Base-by-base conservation (phyloP, 2,113 vertebrate species). In the Thamnophis sirtalis region DNA sequence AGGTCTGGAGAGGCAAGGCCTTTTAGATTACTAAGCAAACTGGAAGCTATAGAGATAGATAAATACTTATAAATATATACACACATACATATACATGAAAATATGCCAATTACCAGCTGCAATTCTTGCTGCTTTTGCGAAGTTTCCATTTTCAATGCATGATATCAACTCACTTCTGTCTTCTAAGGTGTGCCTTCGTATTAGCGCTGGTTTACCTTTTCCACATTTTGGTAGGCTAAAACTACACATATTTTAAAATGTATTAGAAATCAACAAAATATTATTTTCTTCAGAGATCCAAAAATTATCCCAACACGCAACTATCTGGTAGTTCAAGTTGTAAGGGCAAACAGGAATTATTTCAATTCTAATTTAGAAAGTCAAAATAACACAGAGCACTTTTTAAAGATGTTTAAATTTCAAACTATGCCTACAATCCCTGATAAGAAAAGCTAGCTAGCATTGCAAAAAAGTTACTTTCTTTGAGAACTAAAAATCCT, bases 61-160 rank as follows among this genome's bases (percentile, higher is more conserved):
- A 91, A 2, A 43, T 53, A 38, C 38, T 48, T 91, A 91, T 86
- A 26, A 26, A 55, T 33, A 17, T 33, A 43, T 19, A 33, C n/a
- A 60, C 24, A n/a, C 26, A 33, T 33, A 60, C 24, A 38, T 55
- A 53, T n/a, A 55, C 60, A 93, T 1, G 88, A 21, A 90, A 87
- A 86, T 68, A 80, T 90, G 90, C 51, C 94, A 92, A 92, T 97
- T 97, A 99, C 99, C 99, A 3, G 99, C 99, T 48, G 99, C 98
- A 54, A 99, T 99, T 92, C 99, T 97, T 94, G 99, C 99, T 2
- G 99, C 99, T 97, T 98, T 99, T 94, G 99, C 98, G 87, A 99
- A 99, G 96, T 99, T 99, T 58, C 99, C 99, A 0, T 98, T 99
- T 97, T 99, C 98, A 48, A 99, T 99, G 92, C 99, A 99, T 73